These are phyloP conservation scores for Byasa hedistus DNA, from an alignment of 2,888 invertebrate species.

Conservation along the genomic window DNA sequence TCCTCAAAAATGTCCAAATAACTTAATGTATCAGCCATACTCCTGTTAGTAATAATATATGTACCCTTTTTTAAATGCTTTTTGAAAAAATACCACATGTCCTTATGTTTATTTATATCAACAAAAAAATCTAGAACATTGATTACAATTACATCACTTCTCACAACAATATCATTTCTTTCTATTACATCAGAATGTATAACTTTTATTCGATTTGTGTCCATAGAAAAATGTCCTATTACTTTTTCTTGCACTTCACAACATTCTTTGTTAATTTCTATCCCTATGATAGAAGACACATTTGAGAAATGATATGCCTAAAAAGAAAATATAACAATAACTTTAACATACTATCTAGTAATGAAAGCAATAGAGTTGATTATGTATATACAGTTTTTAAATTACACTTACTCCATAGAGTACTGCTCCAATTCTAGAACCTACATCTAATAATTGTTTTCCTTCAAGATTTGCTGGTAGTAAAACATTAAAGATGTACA, in stretches of 20 bases:
- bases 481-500: slow-evolving; percentile 82
- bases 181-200: slow-evolving; percentile 81
- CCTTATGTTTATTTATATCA: slow-evolving; percentile 76
- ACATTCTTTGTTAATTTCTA: slow-evolving; percentile 85
- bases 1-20: slow-evolving; percentile 71
- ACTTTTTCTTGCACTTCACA: slow-evolving; percentile 82
- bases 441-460: slow-evolving; percentile 83
- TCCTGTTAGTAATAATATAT: slow-evolving; percentile 80
- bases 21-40: slow-evolving; percentile 75
- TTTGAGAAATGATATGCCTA: slow-evolving; percentile 82
- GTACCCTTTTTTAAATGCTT: slow-evolving; percentile 76
- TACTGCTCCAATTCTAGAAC: slow-evolving; percentile 85
- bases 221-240: slow-evolving; percentile 75
- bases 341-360: not conserved
- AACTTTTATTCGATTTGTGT: slow-evolving; percentile 73
- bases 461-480: slow-evolving; percentile 80
- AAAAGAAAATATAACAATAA: slow-evolving; percentile 36
- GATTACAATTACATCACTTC: slow-evolving; percentile 82
- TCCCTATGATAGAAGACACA: slow-evolving; percentile 80
- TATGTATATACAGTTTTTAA: not conserved
- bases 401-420: slow-evolving; percentile 82
- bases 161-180: slow-evolving; percentile 72
- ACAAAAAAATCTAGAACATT: slow-evolving; percentile 86
- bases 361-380: not conserved
- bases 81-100: slow-evolving; percentile 82